A percentile compares a stretch with the other conserved stretches of the same genome.
Evolutionary conservation across 1,140 invertebrate genomes (phyloP).

Genomic region (Pogonomyrmex barbatus): DNA sequence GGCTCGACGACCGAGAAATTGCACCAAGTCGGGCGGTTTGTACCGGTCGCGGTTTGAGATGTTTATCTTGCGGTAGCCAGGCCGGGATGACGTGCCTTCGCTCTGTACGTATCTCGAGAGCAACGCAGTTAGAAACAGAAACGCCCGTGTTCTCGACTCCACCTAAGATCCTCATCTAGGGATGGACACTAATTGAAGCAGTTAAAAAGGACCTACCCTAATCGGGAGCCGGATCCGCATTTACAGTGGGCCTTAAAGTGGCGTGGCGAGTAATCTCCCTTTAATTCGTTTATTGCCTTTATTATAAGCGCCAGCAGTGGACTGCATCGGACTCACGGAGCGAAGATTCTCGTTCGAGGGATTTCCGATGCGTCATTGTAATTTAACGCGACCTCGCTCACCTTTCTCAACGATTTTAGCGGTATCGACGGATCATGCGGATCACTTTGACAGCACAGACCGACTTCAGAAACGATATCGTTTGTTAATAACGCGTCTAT

Average conservation of each 20-base stretch:
- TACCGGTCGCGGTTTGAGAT: slow-evolving; percentile 73
- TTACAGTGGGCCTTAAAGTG: slow-evolving; percentile 64
- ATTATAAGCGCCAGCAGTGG: slow-evolving; percentile 68
- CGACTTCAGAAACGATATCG: slow-evolving; percentile 16
- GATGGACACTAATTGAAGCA: slow-evolving; percentile 75
- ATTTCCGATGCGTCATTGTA: neutral
- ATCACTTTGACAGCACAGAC: neutral
- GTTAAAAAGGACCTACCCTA: slow-evolving; percentile 76
- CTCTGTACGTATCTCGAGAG: slow-evolving; percentile 52
- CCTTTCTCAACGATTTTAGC: neutral
- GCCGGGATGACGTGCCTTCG: slow-evolving; percentile 65
- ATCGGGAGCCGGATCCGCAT: slow-evolving; percentile 26
- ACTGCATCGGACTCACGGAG: neutral
- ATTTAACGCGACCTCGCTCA: neutral
- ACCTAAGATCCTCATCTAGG: slow-evolving; percentile 70
- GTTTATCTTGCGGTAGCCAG: slow-evolving; percentile 79
- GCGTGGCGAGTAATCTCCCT: slow-evolving; percentile 62
- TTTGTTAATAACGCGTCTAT: slow-evolving; percentile 34
- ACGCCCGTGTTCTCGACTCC: slow-evolving; percentile 49
- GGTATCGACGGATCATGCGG: neutral
- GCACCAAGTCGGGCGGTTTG: slow-evolving; percentile 74
- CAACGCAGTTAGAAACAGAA: slow-evolving; percentile 30
- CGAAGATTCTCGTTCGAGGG: slow-evolving; percentile 22
- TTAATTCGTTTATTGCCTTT: slow-evolving; percentile 79
- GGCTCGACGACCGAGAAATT: slow-evolving; percentile 71